Conservation (phyloP, 2,888 invertebrate genomes). For the Tubulanus polymorphus region DNA sequence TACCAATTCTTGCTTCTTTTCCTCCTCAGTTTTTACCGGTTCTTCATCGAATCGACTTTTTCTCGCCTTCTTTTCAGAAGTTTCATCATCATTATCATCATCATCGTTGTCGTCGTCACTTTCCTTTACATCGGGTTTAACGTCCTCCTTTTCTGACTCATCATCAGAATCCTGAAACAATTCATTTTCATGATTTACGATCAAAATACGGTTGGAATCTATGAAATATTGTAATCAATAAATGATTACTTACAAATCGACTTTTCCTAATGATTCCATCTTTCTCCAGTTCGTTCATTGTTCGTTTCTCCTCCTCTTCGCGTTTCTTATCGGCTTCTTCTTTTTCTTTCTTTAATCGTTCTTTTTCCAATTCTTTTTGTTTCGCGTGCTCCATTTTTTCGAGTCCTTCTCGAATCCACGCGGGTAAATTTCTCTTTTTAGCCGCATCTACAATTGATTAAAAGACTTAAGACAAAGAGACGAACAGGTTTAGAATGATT, state of each 20-base stretch:
- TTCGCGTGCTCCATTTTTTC: slow-evolving; percentile 85
- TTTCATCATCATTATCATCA: slow-evolving; percentile 20
- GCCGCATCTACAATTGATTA: slow-evolving; percentile 50
- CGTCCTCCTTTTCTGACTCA: slow-evolving; percentile 27
- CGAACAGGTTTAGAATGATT: no score
- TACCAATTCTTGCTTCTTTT: slow-evolving; percentile 49
- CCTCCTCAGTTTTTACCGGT: slow-evolving; percentile 43
- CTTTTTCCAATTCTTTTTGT: slow-evolving; percentile 62
- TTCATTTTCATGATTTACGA: no score
- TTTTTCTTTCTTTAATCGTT: slow-evolving; percentile 60
- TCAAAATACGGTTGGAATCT: no score
- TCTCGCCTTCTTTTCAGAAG: slow-evolving; percentile 23
- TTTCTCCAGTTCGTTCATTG: slow-evolving; percentile 56
- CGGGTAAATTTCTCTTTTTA: slow-evolving; percentile 79
- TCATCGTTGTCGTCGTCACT: background rate
- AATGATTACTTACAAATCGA: slow-evolving; percentile 59
- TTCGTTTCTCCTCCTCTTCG: slow-evolving; percentile 26
- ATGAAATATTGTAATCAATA: background rate
- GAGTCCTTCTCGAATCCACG: slow-evolving; percentile 94
- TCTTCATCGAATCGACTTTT: slow-evolving; percentile 21
- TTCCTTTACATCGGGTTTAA: background rate
- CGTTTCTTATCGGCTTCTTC: slow-evolving; percentile 19
- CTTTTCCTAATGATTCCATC: slow-evolving; percentile 57
- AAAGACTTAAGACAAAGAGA: no score
- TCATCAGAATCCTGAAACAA: slow-evolving; percentile 49